Conservation (phyloP, 2,113 vertebrate genomes). For the Lepus timidus region DNA sequence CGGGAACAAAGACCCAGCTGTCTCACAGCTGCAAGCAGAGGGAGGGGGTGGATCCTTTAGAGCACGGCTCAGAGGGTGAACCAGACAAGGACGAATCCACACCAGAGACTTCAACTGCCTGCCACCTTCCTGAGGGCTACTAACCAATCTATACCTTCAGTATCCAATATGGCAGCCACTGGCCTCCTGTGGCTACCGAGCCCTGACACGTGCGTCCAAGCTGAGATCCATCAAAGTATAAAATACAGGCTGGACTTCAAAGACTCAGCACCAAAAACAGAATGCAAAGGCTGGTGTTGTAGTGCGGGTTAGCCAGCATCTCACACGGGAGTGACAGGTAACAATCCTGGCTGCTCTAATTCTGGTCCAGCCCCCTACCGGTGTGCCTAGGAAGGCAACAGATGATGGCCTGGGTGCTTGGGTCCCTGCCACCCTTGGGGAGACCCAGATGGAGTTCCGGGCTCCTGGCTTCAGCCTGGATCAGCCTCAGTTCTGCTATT, state of each 20-base stretch:
- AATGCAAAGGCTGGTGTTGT: no score
- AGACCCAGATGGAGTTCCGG: no score
- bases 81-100: not conserved
- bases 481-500: no score
- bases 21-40: not conserved
- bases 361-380: no score
- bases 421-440: no score
- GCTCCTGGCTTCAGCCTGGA: no score
- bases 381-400: no score
- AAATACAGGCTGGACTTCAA: not conserved
- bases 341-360: no score
- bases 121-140: not conserved
- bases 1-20: not conserved
- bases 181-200: fast-evolving
- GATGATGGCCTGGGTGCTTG: no score
- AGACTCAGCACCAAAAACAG: not conserved
- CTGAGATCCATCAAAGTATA: fast-evolving
- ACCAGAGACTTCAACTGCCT: not conserved
- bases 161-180: not conserved
- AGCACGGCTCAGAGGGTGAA: not conserved
- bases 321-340: no score
- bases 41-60: fast-evolving
- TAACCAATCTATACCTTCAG: not conserved
- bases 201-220: not conserved
- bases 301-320: no score